Evolutionary conservation across 2,113 vertebrate genomes (phyloP), one percentile per base, ranked within the genome.

Genomic region (Cololabis saira): DNA sequence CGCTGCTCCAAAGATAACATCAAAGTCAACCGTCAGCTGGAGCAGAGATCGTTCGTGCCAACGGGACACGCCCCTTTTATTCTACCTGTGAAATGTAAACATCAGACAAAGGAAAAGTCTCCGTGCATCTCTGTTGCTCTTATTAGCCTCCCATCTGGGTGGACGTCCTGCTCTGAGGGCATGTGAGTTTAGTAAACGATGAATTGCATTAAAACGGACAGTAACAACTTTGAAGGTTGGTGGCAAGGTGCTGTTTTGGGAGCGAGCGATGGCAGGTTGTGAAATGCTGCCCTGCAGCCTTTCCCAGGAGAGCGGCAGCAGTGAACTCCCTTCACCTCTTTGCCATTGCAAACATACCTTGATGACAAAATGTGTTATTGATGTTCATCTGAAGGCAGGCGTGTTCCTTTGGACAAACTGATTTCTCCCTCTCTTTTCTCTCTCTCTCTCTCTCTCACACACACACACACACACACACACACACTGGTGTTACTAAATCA

Each of bases 271-370:
- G 85, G 81, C 85, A 83, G 81, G 84, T 90, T 87, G 80, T 76
- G 82, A 87, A 87, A 88, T 55, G 78, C 77, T 67, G 73, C 87
- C 90, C 77, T 7, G 71, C 78, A 41, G 88, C 77, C 58, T 41
- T 75, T 83, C 84, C 82, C 81, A 82, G 68, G 76, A 83, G 78
- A 81, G 73, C 18, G 16, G 48, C 30, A 12, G 73, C 65, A 18
- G 13, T 89, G 85, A 91, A 89, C 86, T 84, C 74, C 40, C 21
- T 59, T 88, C 68, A 82, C 80, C 86, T 42, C 67, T 71, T 17
- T 70, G 80, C 80, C 74, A 85, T 84, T 79, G 80, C 78, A 87
- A 91, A 86, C 88, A 90, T 89, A 86, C 83, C 84, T 85, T 40
- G 48, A 84, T 87, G 88, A 89, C 89, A 90, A 85, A 87, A 77